Evolutionary conservation across 2,888 invertebrate genomes (phyloP).

Genomic region (Melipona bicolor): DNA sequence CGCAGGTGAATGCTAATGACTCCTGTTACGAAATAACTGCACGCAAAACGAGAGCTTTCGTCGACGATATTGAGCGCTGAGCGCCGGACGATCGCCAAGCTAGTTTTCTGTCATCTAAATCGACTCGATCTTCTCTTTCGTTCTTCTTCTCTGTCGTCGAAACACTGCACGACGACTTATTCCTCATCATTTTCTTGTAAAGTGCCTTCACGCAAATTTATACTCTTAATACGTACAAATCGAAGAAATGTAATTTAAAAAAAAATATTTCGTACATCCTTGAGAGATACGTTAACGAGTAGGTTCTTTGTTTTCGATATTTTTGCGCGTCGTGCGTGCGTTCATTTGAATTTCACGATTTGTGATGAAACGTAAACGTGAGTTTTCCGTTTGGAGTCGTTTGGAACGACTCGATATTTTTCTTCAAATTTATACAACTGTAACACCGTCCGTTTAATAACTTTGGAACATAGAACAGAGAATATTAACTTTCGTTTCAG

Average conservation of each 20-base stretch:
- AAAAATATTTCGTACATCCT: background rate
- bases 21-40: conserved; percentile 72
- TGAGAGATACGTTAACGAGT: background rate
- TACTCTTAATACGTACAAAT: background rate
- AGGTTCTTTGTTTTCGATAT: background rate
- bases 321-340: background rate
- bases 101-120: conserved; percentile 9
- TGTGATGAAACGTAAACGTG: background rate
- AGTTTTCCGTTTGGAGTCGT: background rate
- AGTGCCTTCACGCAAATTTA: background rate
- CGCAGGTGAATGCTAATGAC: conserved; percentile 71
- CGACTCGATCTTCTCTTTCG: background rate
- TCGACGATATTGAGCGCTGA: conserved; percentile 42
- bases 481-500: background rate
- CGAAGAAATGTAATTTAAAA: background rate
- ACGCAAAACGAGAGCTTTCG: conserved; percentile 69
- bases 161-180: background rate
- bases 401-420: background rate
- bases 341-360: background rate
- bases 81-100: conserved; percentile 22
- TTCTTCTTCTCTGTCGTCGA: background rate
- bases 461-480: background rate
- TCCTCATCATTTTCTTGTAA: background rate
- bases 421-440: background rate
- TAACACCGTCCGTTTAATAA: background rate